phyloP scores from a whole-genome alignment of 2,797 vertebrate genomes.

The Tarsius wallacei region DNA sequence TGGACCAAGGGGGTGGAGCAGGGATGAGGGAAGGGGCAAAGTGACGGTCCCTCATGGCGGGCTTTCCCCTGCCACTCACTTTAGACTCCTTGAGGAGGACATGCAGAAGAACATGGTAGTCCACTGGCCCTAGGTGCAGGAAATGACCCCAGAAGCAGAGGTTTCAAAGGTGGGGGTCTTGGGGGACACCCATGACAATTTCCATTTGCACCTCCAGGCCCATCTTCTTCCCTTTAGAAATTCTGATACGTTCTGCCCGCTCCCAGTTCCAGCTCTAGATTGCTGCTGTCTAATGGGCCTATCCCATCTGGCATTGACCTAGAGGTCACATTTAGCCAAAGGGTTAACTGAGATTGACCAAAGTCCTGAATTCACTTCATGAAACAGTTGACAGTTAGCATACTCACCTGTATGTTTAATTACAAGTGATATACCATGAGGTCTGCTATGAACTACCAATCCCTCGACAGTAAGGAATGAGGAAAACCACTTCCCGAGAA shows the following conservation, averaged over 20 bases:
- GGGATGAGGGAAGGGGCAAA: neutral
- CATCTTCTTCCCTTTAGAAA: neutral
- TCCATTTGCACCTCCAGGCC: neutral
- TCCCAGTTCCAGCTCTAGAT: neutral
- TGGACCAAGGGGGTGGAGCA: rapidly evolving
- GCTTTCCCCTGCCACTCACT: neutral
- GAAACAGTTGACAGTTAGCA: neutral
- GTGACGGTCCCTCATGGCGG: rapidly evolving
- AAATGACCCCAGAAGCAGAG: neutral
- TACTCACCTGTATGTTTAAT: neutral
- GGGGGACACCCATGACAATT: neutral
- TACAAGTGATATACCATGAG: rapidly evolving
- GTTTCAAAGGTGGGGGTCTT: neutral
- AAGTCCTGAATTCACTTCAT: neutral
- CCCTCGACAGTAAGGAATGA: neutral
- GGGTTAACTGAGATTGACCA: neutral
- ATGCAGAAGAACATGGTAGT: neutral
- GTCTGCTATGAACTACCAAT: rapidly evolving
- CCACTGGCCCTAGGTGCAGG: neutral
- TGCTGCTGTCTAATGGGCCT: neutral
- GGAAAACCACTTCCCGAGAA: neutral
- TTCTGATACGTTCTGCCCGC: neutral
- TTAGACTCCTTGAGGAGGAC: neutral
- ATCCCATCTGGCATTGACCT: neutral
- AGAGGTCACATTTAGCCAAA: neutral